Conservation (phyloP, 1,140 invertebrate species). For the Luehdorfia chinensis region DNA sequence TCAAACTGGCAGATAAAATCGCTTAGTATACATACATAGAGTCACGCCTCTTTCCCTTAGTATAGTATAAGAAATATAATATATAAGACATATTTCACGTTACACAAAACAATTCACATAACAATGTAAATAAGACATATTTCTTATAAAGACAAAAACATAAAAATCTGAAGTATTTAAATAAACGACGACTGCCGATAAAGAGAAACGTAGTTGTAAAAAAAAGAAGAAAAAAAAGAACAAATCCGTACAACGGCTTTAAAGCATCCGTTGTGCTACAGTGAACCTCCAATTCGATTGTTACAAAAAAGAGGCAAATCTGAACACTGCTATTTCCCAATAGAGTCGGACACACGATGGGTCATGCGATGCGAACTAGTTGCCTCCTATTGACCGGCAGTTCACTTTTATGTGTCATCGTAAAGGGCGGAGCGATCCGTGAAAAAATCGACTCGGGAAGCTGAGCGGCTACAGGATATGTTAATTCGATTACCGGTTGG, state of each 20-base stretch:
- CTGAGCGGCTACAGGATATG: constrained; percentile 36
- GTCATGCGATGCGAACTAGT: constrained; percentile 28
- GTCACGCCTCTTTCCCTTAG: too few species aligned
- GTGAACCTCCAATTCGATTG: constrained; percentile 5
- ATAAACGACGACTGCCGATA: background rate
- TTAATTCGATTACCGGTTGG: constrained; percentile 42
- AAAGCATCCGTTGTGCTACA: constrained; percentile 9
- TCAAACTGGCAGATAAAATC: too few species aligned
- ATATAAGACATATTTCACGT: too few species aligned
- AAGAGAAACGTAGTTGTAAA: background rate
- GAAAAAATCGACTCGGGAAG: constrained; percentile 33
- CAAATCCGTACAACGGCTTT: constrained; percentile 8
- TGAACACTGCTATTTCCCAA: constrained; percentile 31
- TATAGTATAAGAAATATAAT: too few species aligned
- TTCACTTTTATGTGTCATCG: constrained; percentile 40
- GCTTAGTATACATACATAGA: too few species aligned
- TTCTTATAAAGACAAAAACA: too few species aligned
- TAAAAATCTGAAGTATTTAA: too few species aligned
- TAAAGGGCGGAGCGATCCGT: constrained; percentile 34
- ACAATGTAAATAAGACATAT: too few species aligned
- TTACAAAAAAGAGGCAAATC: constrained; percentile 13
- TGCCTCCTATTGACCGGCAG: constrained; percentile 33
- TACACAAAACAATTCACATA: too few species aligned
- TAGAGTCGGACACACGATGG: constrained; percentile 21
- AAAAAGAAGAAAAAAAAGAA: constrained; percentile 4